phyloP scores from a whole-genome alignment of 2,888 invertebrate species.

The Troglohyphantes excavatus region DNA sequence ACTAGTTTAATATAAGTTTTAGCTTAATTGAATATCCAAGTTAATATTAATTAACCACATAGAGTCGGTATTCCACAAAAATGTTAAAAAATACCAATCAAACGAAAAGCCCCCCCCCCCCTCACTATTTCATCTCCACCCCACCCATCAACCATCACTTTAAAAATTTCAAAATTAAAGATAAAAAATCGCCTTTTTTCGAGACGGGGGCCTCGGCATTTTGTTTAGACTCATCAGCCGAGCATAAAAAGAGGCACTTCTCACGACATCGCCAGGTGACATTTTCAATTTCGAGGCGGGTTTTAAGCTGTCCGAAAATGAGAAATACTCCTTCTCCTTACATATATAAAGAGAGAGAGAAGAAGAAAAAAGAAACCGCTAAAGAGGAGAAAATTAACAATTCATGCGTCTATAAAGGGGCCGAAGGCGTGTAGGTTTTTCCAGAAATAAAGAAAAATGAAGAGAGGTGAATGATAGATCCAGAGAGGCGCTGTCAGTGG shows the following conservation, averaged over 20 bases:
- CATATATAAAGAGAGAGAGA: too few relatives aligned
- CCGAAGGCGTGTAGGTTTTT: not conserved
- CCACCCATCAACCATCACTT: slow-evolving; percentile 3
- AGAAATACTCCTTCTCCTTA: slow-evolving; percentile 38
- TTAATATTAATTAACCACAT: too few relatives aligned
- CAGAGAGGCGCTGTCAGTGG: slow-evolving; percentile 58
- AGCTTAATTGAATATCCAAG: too few relatives aligned
- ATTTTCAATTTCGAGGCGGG: slow-evolving; percentile 47
- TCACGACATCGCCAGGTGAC: slow-evolving; percentile 67
- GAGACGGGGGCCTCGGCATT: slow-evolving; percentile 17
- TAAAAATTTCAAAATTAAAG: slow-evolving; percentile 26
- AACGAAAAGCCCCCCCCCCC: too few relatives aligned
- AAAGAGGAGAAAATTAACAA: slow-evolving; percentile 75
- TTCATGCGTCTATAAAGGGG: slow-evolving; percentile 64
- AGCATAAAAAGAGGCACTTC: slow-evolving; percentile 12
- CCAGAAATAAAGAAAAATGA: slow-evolving; percentile 72
- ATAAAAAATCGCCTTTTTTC: slow-evolving; percentile 21
- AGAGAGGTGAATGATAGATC: slow-evolving; percentile 66
- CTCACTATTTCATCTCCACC: not conserved
- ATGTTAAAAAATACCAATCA: too few relatives aligned
- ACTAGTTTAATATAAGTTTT: too few relatives aligned
- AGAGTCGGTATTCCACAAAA: too few relatives aligned
- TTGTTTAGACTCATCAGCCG: slow-evolving; percentile 64
- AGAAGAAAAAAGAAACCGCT: slow-evolving; percentile 9
- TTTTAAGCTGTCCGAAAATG: slow-evolving; percentile 67